Evolutionary conservation across 1,140 invertebrate species (phyloP).

Genomic region (Condylostylus longicornis): DNA sequence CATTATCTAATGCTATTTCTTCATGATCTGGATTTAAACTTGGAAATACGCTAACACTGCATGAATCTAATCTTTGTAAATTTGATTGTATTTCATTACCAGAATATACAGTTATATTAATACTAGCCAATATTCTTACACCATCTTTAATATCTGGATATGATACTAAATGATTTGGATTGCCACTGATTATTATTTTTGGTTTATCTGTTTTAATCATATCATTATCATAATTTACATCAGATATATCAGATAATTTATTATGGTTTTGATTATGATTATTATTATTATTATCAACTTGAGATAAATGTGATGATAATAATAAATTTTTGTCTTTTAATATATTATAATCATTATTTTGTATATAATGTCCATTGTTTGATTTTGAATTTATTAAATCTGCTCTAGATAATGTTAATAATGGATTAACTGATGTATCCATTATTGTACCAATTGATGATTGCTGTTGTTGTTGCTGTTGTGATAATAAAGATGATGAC

Average conservation of each 20-base stretch:
- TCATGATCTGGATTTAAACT: constrained; percentile 90
- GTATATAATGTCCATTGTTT: no score
- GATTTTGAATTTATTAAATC: no score
- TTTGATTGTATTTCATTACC: constrained; percentile 16
- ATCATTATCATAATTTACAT: no score
- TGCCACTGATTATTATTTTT: constrained; percentile 14
- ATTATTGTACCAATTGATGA: constrained; percentile 1
- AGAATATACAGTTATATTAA: constrained; percentile 14
- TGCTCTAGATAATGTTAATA: no score
- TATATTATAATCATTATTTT: no score
- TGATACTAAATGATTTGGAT: constrained; percentile 26
- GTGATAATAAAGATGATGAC: constrained; percentile 1
- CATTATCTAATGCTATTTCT: constrained; percentile 35
- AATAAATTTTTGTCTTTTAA: no score
- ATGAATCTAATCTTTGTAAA: constrained; percentile 63
- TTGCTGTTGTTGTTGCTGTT: constrained; percentile 1
- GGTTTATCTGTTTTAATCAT: no score
- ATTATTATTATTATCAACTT: no score
- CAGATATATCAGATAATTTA: no score
- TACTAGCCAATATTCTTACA: constrained; percentile 24
- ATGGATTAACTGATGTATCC: no score
- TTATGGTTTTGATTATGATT: no score
- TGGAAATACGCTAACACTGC: constrained; percentile 80
- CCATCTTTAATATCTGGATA: constrained; percentile 30
- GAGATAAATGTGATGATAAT: no score